Conservation (phyloP, 1,140 invertebrate genomes). For the Grapholita molesta region DNA sequence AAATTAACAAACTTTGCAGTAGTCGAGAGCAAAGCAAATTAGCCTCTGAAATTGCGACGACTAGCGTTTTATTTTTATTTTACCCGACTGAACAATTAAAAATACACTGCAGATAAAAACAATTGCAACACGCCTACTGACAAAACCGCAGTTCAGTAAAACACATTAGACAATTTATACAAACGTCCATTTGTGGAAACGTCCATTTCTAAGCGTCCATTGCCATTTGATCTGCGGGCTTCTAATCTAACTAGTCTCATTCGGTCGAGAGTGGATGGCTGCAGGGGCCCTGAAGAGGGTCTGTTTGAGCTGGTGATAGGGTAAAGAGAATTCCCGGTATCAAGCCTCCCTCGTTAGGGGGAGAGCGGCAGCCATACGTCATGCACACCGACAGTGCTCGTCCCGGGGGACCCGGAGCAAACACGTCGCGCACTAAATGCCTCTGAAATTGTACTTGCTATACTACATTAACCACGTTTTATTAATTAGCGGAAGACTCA, state of each 20-base stretch:
- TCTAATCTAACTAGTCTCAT: neutral
- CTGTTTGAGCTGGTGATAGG: slow-evolving; percentile 23
- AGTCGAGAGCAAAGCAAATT: slow-evolving; percentile 21
- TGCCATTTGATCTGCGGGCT: slow-evolving; percentile 20
- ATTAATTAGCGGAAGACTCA: neutral
- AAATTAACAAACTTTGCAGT: neutral
- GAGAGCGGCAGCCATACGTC: slow-evolving; percentile 27
- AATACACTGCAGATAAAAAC: slow-evolving; percentile 30
- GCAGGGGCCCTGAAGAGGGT: neutral
- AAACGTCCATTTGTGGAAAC: slow-evolving; percentile 29
- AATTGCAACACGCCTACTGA: slow-evolving; percentile 22
- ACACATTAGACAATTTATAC: slow-evolving; percentile 24
- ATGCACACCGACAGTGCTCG: slow-evolving; percentile 19
- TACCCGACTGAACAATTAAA: slow-evolving; percentile 33
- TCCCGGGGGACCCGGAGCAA: neutral
- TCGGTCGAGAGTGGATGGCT: neutral
- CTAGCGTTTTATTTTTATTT: slow-evolving; percentile 22
- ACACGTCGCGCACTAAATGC: neutral
- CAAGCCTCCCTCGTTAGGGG: slow-evolving; percentile 26
- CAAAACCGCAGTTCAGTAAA: slow-evolving; percentile 27
- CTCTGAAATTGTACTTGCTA: neutral
- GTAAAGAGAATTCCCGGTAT: slow-evolving; percentile 20
- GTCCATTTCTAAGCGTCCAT: slow-evolving; percentile 27
- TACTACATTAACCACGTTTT: slow-evolving; percentile 10
- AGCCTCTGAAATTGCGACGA: slow-evolving; percentile 7